Evolutionary conservation across 2,888 invertebrate genomes (phyloP).

Genomic region (Carterocephalus palaemon): DNA sequence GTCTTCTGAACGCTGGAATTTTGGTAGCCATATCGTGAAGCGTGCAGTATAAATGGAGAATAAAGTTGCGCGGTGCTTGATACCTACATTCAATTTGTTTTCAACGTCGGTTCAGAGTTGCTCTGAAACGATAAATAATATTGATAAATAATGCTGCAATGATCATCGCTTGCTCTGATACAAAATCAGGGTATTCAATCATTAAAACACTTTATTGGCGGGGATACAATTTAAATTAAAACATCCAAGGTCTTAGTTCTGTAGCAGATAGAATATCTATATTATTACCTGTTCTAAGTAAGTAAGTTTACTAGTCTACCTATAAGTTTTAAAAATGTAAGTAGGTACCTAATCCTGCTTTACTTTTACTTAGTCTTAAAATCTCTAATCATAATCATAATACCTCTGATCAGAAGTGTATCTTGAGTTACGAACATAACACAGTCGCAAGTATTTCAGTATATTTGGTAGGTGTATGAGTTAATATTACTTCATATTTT

Average conservation of each 20-base stretch:
- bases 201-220: no score
- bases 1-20: not conserved
- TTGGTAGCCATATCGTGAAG: conserved; percentile 45
- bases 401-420: no score
- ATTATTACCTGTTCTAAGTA: no score
- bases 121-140: conserved; percentile 57
- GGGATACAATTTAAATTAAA: no score
- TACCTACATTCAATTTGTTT: conserved; percentile 70
- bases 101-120: conserved; percentile 42
- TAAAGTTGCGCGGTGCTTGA: conserved; percentile 51
- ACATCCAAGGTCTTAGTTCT: no score
- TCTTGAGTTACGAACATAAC: no score
- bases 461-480: no score
- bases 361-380: conserved; percentile 14
- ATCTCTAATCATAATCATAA: no score
- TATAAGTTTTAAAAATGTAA: conserved; percentile 27
- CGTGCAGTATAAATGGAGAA: conserved; percentile 47
- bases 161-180: conserved; percentile 37
- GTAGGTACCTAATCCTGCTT: conserved; percentile 8
- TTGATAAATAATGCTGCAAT: conserved; percentile 63
- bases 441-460: no score
- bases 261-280: no score
- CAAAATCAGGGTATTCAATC: not conserved
- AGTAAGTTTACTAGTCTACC: no score
- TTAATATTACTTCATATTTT: no score